Evolutionary conservation across 1,140 invertebrate genomes (phyloP).

Genomic region (Nymphalis io): DNA sequence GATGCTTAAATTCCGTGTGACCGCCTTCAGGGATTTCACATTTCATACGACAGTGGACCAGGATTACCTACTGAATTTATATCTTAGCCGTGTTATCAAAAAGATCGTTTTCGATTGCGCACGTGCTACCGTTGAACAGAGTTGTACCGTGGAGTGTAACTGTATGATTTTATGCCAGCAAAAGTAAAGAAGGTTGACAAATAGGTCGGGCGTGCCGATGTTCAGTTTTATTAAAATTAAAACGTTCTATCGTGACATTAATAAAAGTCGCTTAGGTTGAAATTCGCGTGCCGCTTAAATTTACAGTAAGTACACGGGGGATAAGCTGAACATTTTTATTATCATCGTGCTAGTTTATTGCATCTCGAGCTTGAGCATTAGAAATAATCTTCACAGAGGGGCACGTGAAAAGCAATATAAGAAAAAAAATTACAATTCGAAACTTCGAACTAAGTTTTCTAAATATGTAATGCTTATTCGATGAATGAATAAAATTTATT

Average conservation of each 20-base stretch:
- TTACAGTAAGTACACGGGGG: conserved; percentile 62
- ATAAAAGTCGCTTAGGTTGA: conserved; percentile 66
- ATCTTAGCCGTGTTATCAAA: conserved; percentile 71
- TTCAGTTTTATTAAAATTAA: conserved; percentile 80
- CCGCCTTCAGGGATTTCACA: conserved; percentile 62
- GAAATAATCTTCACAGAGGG: conserved; percentile 65
- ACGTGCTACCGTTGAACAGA: conserved; percentile 38
- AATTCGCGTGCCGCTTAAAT: conserved; percentile 60
- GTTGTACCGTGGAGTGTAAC: conserved; percentile 59
- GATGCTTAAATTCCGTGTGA: conserved; percentile 70
- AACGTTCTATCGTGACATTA: conserved; percentile 69
- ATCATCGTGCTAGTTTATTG: conserved; percentile 71
- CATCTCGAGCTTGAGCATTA: conserved; percentile 66
- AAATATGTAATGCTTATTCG: neutral
- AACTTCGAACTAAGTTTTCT: neutral
- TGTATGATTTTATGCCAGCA: conserved; percentile 77
- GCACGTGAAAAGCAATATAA: conserved; percentile 24
- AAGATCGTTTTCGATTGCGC: conserved; percentile 65
- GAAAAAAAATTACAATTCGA: conserved; percentile 3
- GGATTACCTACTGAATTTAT: conserved; percentile 71
- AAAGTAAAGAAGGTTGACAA: conserved; percentile 80
- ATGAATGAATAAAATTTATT: conserved; percentile 6
- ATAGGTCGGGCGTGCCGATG: conserved; percentile 75
- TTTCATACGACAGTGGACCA: conserved; percentile 57
- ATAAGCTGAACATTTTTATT: conserved; percentile 75